Conservation (phyloP, 2,113 vertebrate species). For the Odontesthes bonariensis region DNA sequence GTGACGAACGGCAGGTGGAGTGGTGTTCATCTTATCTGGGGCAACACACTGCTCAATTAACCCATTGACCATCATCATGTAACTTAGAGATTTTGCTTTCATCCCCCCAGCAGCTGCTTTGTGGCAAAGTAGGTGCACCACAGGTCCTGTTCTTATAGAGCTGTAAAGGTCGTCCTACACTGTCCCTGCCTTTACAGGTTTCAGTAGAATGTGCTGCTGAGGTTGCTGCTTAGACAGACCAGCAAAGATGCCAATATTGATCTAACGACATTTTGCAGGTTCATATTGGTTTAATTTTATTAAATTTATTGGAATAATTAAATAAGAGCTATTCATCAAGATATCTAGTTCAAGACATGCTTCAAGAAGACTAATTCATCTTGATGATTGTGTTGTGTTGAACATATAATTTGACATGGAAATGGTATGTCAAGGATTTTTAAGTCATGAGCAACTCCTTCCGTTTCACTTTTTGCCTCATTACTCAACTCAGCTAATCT, state of each 20-base stretch:
- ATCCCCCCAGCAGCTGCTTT: neutral
- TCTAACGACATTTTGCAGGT: neutral
- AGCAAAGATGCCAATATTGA: neutral
- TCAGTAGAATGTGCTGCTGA: neutral
- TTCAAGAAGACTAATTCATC: slow-evolving; percentile 13
- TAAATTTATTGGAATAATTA: neutral
- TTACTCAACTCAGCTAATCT: slow-evolving; percentile 39
- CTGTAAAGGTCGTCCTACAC: neutral
- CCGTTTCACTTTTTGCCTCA: slow-evolving; percentile 5
- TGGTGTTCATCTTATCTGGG: no score
- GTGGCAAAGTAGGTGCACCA: neutral
- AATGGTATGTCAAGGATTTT: slow-evolving; percentile 28
- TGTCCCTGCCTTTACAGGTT: neutral
- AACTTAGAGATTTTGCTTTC: neutral
- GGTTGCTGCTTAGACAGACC: neutral
- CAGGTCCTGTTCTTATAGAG: neutral
- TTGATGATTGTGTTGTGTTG: slow-evolving; percentile 13
- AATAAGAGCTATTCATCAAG: neutral
- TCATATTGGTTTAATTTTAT: neutral
- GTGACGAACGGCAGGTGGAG: no score
- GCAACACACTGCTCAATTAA: no score
- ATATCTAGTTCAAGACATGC: neutral
- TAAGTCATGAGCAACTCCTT: neutral
- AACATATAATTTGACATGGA: slow-evolving; percentile 2
- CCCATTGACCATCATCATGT: neutral